Base-by-base conservation (phyloP, 1,140 invertebrate genomes). In the Radopholus similis region DNA sequence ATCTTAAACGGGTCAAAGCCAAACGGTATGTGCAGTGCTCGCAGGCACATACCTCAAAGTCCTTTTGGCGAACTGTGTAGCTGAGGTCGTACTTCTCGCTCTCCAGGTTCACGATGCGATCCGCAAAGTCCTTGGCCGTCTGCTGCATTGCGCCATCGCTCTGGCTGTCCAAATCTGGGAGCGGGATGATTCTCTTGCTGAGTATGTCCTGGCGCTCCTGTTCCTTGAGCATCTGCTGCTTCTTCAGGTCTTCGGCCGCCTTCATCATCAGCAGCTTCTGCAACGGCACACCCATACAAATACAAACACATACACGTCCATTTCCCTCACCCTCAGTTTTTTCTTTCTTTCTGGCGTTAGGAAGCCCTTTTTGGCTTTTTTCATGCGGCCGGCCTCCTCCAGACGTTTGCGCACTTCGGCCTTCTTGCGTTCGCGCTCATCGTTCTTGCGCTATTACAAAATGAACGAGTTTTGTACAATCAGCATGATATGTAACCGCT, bases 161-260 rank as follows among this genome's bases (percentile, higher is more conserved):
- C 23, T 40, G 42, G 9, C 37, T 42, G 32, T 62, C 58, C 21
- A 62, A 62, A 26, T 62, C 58, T 3, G 58, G 58, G 21, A 62
- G 18, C 35, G 58, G 38, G 37, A 62, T 40, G 44, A 62, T 62
- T 11, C 58, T 88, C 84, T 96, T 90, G 85, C 93, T 91, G 85
- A 97, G 95, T 86, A 94, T 93, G 81, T 90, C 89, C 86, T 93
- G 93, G 84, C 94, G 91, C 85, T 97, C 94, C 73, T 92, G 91
- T 30, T 93, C 92, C 87, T 96, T 96, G 83, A 92, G 89, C 86
- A 95, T 93, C 85, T 97, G 95, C 87, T 97, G 94, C 83, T 95
- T 95, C 87, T 96, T 96, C 86, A 98, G 87, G 86, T 97, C 94
- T 86, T 97, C 95, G 78, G 95, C 95, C 82, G 95, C 95, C 88